phyloP scores from a whole-genome alignment of 1,140 invertebrate species.

The Bombus pascuorum region DNA sequence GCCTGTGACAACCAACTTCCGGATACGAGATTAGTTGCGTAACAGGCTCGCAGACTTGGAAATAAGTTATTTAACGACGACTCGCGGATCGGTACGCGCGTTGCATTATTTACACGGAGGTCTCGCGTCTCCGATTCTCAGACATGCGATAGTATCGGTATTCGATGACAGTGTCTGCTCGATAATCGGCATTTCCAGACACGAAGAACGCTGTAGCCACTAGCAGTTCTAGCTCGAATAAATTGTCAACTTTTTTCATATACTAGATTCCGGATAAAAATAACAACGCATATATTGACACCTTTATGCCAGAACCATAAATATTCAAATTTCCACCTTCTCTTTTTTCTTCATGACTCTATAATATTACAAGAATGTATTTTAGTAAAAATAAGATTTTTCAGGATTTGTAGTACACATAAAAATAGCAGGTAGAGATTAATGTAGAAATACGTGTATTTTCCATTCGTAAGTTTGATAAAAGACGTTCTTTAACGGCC shows the following conservation, averaged over 20 bases:
- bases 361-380: too few relatives aligned
- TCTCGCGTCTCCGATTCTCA: neutral
- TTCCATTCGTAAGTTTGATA: neutral
- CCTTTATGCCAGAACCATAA: too few relatives aligned
- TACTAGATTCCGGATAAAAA: neutral
- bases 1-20: conserved; percentile 42
- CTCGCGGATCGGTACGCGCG: conserved; percentile 20
- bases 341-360: too few relatives aligned
- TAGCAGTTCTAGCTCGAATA: neutral
- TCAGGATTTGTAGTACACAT: too few relatives aligned
- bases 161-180: neutral
- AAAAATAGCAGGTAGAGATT: too few relatives aligned
- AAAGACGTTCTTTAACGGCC: too few relatives aligned
- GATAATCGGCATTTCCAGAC: neutral
- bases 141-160: conserved; percentile 35
- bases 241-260: neutral
- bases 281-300: too few relatives aligned
- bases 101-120: conserved; percentile 54
- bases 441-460: too few relatives aligned
- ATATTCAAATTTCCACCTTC: too few relatives aligned
- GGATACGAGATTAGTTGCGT: conserved; percentile 61
- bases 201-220: neutral
- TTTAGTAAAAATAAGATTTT: too few relatives aligned
- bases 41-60: conserved; percentile 44
- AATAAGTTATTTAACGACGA: conserved; percentile 56